A percentile compares a stretch with the other conserved stretches of the same genome.
These are phyloP conservation scores for Zaprionus nigranus DNA, from an alignment of 1,140 invertebrate species.

Conservation along the genomic window DNA sequence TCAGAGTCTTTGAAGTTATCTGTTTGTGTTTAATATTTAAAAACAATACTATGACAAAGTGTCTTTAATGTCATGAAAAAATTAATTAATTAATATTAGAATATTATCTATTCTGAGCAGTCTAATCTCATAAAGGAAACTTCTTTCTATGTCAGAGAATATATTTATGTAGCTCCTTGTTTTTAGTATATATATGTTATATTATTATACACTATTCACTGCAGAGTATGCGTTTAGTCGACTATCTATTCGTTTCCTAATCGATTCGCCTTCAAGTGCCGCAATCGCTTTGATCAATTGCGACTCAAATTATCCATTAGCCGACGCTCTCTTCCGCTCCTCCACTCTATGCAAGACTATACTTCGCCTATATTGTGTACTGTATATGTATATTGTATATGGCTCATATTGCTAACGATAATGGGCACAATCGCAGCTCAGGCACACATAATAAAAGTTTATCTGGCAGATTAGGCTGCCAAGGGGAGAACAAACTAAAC, in stretches of 20 bases:
- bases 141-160: too few species aligned
- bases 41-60: too few species aligned
- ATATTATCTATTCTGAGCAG: too few species aligned
- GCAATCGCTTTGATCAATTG: constrained; percentile 7
- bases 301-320: constrained; percentile 28
- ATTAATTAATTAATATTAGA: too few species aligned
- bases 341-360: background rate
- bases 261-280: constrained; percentile 10
- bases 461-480: constrained; percentile 32
- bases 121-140: too few species aligned
- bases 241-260: background rate
- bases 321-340: constrained; percentile 1
- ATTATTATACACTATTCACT: background rate
- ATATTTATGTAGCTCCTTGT: too few species aligned
- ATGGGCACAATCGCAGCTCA: constrained; percentile 38
- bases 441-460: constrained; percentile 44
- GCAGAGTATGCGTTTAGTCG: background rate
- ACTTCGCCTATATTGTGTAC: background rate
- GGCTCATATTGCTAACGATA: constrained; percentile 43
- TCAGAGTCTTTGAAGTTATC: too few species aligned
- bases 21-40: too few species aligned
- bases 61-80: too few species aligned
- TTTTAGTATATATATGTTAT: too few species aligned
- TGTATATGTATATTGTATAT: constrained; percentile 11
- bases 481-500: constrained; percentile 14